These are phyloP conservation scores for Cygnus buccinator DNA, from an alignment of 2,113 vertebrate species.

Conservation along the genomic window DNA sequence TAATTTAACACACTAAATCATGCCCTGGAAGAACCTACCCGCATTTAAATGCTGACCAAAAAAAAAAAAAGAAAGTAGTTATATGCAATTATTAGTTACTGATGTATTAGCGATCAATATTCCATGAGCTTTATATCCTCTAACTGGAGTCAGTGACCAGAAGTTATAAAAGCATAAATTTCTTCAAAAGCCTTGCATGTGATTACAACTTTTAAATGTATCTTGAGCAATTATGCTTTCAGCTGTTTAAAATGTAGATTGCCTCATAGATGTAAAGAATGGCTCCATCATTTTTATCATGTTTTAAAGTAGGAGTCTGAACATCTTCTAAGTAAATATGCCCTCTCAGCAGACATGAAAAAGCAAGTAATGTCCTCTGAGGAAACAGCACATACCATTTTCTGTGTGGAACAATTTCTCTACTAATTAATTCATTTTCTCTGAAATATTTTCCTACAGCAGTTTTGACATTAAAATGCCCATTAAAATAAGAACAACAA, in stretches of 20 bases:
- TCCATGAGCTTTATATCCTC: neutral
- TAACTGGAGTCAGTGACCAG: neutral
- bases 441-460: neutral
- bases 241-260: neutral
- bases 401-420: neutral
- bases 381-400: neutral
- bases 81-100: neutral
- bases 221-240: neutral
- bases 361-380: neutral
- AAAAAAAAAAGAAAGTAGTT: neutral
- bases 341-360: neutral
- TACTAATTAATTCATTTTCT: conserved; percentile 2
- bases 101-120: neutral
- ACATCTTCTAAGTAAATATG: neutral
- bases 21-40: neutral
- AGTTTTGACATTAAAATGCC: neutral
- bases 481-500: neutral
- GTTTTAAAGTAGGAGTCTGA: neutral
- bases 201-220: neutral
- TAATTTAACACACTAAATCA: neutral
- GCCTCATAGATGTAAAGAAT: neutral
- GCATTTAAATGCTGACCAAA: neutral
- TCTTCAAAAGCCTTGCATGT: neutral
- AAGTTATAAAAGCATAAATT: conserved; percentile 3
- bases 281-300: neutral